Evolutionary conservation across 2,797 vertebrate genomes (phyloP).

Genomic region (Anisognathus igniventris): DNA sequence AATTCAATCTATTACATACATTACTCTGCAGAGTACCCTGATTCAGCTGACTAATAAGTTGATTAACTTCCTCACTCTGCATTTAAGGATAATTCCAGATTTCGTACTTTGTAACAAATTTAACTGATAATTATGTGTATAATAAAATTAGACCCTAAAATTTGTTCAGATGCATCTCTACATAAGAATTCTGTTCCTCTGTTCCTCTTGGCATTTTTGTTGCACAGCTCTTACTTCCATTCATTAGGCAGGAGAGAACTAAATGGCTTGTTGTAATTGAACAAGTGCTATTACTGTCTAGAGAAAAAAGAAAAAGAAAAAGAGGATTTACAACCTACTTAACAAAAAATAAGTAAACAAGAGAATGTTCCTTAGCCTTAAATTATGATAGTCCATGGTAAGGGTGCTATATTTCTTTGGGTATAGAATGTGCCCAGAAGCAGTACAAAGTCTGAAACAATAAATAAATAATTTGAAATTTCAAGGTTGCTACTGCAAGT

Average conservation of each 20-base stretch:
- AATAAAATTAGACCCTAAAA: constrained; percentile 33
- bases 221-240: not conserved
- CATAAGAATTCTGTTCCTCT: not conserved
- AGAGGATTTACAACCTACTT: not conserved
- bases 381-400: not conserved
- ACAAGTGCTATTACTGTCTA: not conserved
- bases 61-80: not conserved
- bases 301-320: not conserved
- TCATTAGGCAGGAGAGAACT: not conserved
- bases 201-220: not conserved
- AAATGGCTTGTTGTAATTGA: not conserved
- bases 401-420: not conserved
- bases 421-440: not conserved
- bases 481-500: not conserved
- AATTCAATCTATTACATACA: not conserved
- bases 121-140: constrained; percentile 24
- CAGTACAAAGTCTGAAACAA: not conserved
- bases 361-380: not conserved
- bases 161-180: constrained; percentile 11
- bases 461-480: not conserved
- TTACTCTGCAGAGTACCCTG: not conserved
- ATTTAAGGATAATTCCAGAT: not conserved
- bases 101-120: not conserved
- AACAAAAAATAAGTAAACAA: not conserved
- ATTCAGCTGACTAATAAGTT: not conserved